Evolutionary conservation across 2,888 invertebrate genomes (phyloP).

Genomic region (Brachypalpus laphriformis): DNA sequence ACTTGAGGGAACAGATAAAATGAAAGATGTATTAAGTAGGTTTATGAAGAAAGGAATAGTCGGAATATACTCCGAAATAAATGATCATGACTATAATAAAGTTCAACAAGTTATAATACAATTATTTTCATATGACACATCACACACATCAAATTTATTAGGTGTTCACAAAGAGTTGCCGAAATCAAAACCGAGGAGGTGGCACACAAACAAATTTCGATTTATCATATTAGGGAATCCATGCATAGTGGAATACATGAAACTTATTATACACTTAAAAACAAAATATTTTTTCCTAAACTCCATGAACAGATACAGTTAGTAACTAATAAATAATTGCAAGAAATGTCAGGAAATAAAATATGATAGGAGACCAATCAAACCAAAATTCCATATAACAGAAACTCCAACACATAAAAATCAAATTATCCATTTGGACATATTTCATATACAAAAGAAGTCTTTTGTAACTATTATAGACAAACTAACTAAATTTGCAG

Average conservation of each 20-base stretch:
- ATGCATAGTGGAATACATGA: slow-evolving; percentile 66
- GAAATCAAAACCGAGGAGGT: not conserved
- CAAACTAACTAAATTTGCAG: slow-evolving; percentile 65
- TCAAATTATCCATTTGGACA: slow-evolving; percentile 61
- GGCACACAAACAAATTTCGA: not conserved
- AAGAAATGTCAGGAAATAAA: too few relatives aligned
- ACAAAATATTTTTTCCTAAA: slow-evolving; percentile 60
- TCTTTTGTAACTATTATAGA: slow-evolving; percentile 59
- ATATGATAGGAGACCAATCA: too few relatives aligned
- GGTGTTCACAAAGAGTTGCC: not conserved
- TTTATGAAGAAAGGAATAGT: slow-evolving; percentile 12
- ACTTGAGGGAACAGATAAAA: too few relatives aligned
- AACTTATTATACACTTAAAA: slow-evolving; percentile 55
- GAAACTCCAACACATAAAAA: slow-evolving; percentile 28
- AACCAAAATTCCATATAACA: not conserved
- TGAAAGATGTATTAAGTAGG: too few relatives aligned
- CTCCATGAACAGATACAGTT: too few relatives aligned
- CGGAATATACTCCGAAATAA: slow-evolving; percentile 40
- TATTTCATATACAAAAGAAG: slow-evolving; percentile 49
- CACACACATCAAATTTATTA: not conserved
- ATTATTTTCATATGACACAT: slow-evolving; percentile 7
- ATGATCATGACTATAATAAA: slow-evolving; percentile 9
- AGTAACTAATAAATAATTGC: too few relatives aligned
- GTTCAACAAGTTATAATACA: slow-evolving; percentile 3
- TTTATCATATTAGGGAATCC: slow-evolving; percentile 65